phyloP scores from a whole-genome alignment of 2,888 invertebrate genomes.

The Cetonia aurata region DNA sequence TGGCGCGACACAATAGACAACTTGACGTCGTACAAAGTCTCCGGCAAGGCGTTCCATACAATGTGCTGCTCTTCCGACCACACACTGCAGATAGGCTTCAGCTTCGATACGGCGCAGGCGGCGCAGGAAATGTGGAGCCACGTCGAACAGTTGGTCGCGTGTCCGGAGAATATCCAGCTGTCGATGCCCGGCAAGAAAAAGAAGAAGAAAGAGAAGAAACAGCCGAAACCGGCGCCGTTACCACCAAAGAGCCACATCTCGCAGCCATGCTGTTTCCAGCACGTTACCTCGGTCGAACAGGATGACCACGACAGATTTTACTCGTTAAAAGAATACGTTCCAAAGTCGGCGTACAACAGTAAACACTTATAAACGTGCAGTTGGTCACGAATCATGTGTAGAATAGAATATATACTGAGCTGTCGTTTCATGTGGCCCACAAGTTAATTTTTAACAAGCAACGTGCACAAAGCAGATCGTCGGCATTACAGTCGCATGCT shows the following conservation, averaged over 20 bases:
- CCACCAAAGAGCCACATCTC: slow-evolving; percentile 87
- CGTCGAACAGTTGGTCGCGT: slow-evolving; percentile 78
- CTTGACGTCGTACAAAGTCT: slow-evolving; percentile 79
- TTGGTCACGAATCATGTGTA: no score
- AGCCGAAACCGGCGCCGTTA: slow-evolving; percentile 71
- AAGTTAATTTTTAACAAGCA: no score
- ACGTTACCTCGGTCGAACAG: slow-evolving; percentile 82
- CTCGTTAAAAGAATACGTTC: slow-evolving; percentile 76
- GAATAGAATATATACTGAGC: no score
- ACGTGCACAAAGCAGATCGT: no score
- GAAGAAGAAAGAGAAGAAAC: slow-evolving; percentile 71
- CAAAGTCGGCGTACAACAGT: slow-evolving; percentile 52
- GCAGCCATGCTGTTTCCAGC: slow-evolving; percentile 87
- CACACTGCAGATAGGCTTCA: slow-evolving; percentile 81
- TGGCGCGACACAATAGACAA: slow-evolving; percentile 88
- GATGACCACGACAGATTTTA: slow-evolving; percentile 76
- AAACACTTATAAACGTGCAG: slow-evolving; percentile 37
- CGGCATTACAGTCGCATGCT: no score
- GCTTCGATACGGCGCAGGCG: slow-evolving; percentile 81
- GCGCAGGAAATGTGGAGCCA: slow-evolving; percentile 79
- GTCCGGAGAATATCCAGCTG: slow-evolving; percentile 83
- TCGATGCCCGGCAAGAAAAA: slow-evolving; percentile 70
- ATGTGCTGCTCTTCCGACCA: slow-evolving; percentile 85
- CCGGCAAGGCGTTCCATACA: slow-evolving; percentile 83
- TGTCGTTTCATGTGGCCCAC: no score